These are phyloP conservation scores for Hybognathus amarus DNA, from an alignment of 2,797 vertebrate genomes.

Conservation along the genomic window DNA sequence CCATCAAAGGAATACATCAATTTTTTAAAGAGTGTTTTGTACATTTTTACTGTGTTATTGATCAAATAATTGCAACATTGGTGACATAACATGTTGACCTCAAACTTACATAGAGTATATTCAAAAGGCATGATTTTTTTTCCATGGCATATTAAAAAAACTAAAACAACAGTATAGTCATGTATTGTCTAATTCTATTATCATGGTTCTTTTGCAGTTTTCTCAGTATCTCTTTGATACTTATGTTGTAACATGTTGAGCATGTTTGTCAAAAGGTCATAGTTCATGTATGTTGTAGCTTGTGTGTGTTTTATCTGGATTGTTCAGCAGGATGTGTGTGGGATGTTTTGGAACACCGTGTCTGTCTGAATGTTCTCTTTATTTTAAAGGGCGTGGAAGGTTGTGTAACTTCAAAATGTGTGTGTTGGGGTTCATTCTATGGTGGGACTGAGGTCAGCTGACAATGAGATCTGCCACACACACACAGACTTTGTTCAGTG, in stretches of 20 bases:
- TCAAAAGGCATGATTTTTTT: not conserved
- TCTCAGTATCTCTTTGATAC: not conserved
- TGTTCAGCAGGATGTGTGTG: conserved; percentile 47
- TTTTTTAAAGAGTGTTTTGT: too few relatives aligned
- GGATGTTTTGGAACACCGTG: conserved; percentile 33
- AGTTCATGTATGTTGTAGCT: conserved; percentile 6
- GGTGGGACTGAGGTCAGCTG: conserved; percentile 49
- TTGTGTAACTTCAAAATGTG: conserved; percentile 43
- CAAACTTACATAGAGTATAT: not conserved
- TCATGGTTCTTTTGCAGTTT: not conserved
- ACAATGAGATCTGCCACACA: conserved; percentile 46
- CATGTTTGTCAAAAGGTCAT: conserved; percentile 10
- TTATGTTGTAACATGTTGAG: not conserved
- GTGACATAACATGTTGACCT: too few relatives aligned
- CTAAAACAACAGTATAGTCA: not conserved
- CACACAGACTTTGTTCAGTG: conserved; percentile 40
- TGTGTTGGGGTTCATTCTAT: conserved; percentile 21
- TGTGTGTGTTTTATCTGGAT: conserved; percentile 32
- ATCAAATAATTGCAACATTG: too few relatives aligned
- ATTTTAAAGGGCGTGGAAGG: conserved; percentile 41
- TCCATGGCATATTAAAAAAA: not conserved
- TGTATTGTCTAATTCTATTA: too few relatives aligned
- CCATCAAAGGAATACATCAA: too few relatives aligned
- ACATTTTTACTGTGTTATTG: too few relatives aligned
- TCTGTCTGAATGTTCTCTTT: conserved; percentile 31